Evolutionary conservation across 2,797 vertebrate genomes (phyloP).

Genomic region (Notoglanidium macrostoma): DNA sequence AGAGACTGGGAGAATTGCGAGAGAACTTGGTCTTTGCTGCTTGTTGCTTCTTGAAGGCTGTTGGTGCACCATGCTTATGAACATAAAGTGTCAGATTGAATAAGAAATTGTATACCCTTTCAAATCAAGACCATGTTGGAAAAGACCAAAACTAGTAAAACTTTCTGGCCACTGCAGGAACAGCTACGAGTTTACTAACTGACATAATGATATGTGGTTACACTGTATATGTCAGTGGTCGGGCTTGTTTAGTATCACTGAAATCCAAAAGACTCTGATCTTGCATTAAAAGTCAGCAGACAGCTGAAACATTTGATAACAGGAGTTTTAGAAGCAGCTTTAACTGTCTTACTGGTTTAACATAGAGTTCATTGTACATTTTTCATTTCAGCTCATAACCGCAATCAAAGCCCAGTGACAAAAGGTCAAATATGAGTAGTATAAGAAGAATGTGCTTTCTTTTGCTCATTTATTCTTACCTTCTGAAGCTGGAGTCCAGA

Average conservation of each 20-base stretch:
- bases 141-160: not conserved
- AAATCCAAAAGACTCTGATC: not conserved
- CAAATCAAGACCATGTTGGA: not conserved
- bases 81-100: not conserved
- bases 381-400: not conserved
- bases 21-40: not conserved
- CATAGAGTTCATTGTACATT: not conserved
- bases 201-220: not conserved
- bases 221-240: not conserved
- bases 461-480: not conserved
- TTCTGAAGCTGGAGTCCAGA: slow-evolving; percentile 10
- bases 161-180: not conserved
- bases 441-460: not conserved
- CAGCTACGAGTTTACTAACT: not conserved
- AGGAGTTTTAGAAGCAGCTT: not conserved
- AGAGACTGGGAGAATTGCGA: not conserved
- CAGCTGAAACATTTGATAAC: not conserved
- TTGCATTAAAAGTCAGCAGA: not conserved
- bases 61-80: not conserved
- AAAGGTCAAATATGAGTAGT: not conserved
- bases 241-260: slow-evolving; percentile 6
- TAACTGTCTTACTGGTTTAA: not conserved
- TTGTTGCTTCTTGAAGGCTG: not conserved
- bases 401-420: not conserved
- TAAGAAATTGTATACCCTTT: not conserved